Base-by-base conservation (phyloP, 1,140 invertebrate species). In the Stegodyphus mimosarum region DNA sequence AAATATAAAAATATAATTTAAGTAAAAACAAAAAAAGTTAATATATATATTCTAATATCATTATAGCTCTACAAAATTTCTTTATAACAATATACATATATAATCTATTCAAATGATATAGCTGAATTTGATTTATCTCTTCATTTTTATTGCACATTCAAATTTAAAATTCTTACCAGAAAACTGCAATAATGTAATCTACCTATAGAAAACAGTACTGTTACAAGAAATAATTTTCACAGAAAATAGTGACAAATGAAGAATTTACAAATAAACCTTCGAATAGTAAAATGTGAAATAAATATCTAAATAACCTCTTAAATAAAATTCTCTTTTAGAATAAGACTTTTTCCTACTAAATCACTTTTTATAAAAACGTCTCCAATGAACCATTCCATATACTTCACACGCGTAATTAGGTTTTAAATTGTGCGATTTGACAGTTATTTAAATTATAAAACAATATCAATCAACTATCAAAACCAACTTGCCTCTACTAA, bases 371-470 rank as follows among this genome's bases (percentile, higher is more conserved):
- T 17, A 66, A 66, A 66, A n/a, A n/a, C n/a, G 17, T 18, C 7
- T 17, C n/a, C 7, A 17, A 15, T 17, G 17, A n/a, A 67, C 17
- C 17, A 67, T 67, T 67, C 6, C 9, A 67, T 17, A 67, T 17
- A 66, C 64, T 10, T 6, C n/a, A 10, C n/a, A 66, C 64, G n/a
- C 13, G 9, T 6, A 7, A 67, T n/a, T 67, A 60, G 17, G 17
- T 13, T 74, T 80, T 76, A 84, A 76, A 84, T 84, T 84, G 81
- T 84, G 81, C 81, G 81, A 84, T 84, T 84, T 53, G 81, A 84
- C 81, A 84, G 73, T 75, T 73, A 53, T 71, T 84, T 75, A 69
- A 84, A 84, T 69, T 84, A 76, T 49, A 75, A 84, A 83, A 33
- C 33, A 67, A 52, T 51, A 72, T 51, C 51, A 18, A 79, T 75